Conservation (phyloP, 2,888 invertebrate genomes). For the Amblyjoppa proteus region DNA sequence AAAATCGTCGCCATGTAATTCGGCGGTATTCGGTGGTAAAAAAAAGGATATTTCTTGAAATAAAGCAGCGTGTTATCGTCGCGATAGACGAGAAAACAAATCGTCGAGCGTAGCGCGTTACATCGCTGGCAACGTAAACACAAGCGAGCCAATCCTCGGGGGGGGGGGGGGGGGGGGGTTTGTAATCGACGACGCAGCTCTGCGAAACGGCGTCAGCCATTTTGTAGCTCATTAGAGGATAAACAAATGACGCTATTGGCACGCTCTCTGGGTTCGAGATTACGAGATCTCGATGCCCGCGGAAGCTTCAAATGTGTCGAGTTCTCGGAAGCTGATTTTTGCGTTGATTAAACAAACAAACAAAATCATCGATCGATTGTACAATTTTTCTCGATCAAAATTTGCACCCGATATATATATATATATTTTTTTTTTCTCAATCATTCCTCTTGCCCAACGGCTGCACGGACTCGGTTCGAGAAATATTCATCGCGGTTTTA, state of each 20-base stretch:
- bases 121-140: slow-evolving; percentile 30
- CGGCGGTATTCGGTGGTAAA: background rate
- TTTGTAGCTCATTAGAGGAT: slow-evolving; percentile 81
- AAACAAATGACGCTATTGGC: slow-evolving; percentile 79
- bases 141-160: background rate
- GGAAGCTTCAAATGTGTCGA: slow-evolving; percentile 72
- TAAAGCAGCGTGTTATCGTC: background rate
- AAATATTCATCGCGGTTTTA: slow-evolving; percentile 28
- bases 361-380: too few relatives aligned
- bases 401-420: background rate
- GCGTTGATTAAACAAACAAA: too few relatives aligned
- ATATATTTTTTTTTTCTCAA: background rate
- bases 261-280: slow-evolving; percentile 74
- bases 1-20: background rate
- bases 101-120: background rate
- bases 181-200: slow-evolving; percentile 35
- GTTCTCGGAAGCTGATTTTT: background rate
- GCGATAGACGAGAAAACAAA: slow-evolving; percentile 9
- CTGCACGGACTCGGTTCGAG: background rate
- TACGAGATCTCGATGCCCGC: slow-evolving; percentile 71
- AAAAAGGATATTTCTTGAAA: background rate
- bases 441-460: background rate
- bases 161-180: background rate
- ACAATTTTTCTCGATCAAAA: background rate
- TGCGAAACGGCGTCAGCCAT: slow-evolving; percentile 76